Base-by-base conservation (phyloP, 1,140 invertebrate species). In the Brachystomella parvula region DNA sequence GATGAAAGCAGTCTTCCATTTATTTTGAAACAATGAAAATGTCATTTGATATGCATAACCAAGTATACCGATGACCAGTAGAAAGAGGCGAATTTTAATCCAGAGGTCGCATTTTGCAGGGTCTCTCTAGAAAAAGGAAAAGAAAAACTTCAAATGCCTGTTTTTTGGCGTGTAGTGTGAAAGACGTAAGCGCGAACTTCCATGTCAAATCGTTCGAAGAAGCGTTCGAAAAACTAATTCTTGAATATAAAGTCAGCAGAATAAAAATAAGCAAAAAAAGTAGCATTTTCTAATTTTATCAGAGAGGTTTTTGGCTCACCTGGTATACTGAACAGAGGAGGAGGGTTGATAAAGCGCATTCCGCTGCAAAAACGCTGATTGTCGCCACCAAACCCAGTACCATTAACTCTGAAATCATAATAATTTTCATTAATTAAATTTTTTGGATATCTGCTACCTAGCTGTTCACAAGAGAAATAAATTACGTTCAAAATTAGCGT, bases 21-120 rank as follows among this genome's bases (percentile, higher is more conserved):
- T 17, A 24, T 24, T 53, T 24, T 6, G 3, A 26, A 39, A 39
- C 3, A 3, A 15, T 17, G 29, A 19, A 3, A 39, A 15, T 26
- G 39, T 62, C 32, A 62, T 47, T 62, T 62, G 31, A 29, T 39
- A 39, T 6, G 29, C 24, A 26, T 62, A 62, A 15, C 60, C 60
- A 15, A 39, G 12, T 6, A 29, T 24, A 17, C 60, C 60, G 19
- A 62, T 3, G 32, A 47, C 31, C 15, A 62, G 35, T 3, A 62
- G 60, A 24, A 62, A 9, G 3, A 62, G 9, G 3, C 60, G 60
- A 32, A 62, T 62, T 29, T 12, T 47, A 3, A 39, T 44, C 60
- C 60, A 62, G 3, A 62, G 21, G 3, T 24, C 26, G 24, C 33
- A 39, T 26, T 62, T 62, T 3, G 3, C 32, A 21, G 60, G 32